Evolutionary conservation across 2,113 vertebrate genomes (phyloP).

Genomic region (Gila orcuttii): DNA sequence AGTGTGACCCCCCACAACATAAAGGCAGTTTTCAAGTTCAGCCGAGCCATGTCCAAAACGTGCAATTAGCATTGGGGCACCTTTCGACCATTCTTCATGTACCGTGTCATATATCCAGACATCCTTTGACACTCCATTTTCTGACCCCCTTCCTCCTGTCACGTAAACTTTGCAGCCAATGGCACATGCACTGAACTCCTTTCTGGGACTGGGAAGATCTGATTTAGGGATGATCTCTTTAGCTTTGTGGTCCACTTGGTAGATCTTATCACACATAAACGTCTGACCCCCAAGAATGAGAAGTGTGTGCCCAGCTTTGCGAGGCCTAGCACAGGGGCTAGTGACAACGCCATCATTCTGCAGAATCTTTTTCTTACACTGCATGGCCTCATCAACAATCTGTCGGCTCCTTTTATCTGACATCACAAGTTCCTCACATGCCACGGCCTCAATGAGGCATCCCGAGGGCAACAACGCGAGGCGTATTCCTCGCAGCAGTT

Average conservation of each 20-base stretch:
- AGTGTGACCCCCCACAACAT: constrained; percentile 92
- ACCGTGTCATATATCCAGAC: constrained; percentile 95
- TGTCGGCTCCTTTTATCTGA: constrained; percentile 82
- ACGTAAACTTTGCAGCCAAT: constrained; percentile 94
- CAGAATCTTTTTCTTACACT: constrained; percentile 88
- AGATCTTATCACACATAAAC: constrained; percentile 97
- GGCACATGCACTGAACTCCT: constrained; percentile 94
- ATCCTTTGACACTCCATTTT: constrained; percentile 93
- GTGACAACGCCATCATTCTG: constrained; percentile 90
- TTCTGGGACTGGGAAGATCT: constrained; percentile 90
- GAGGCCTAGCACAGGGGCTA: constrained; percentile 88
- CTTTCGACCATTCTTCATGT: constrained; percentile 93
- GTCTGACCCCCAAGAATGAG: constrained; percentile 94
- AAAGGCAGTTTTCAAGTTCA: constrained; percentile 88
- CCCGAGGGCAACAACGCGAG: constrained; percentile 88
- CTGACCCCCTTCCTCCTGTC: constrained; percentile 89
- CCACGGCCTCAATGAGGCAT: constrained; percentile 86
- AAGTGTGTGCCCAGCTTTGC: constrained; percentile 90
- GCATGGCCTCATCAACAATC: constrained; percentile 89
- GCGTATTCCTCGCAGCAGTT: constrained; percentile 84
- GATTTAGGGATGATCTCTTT: constrained; percentile 95
- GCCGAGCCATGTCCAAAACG: constrained; percentile 93
- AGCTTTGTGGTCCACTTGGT: constrained; percentile 93
- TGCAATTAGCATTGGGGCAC: constrained; percentile 92
- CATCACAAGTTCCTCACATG: constrained; percentile 86